Conservation (phyloP, 1,140 invertebrate species). For the Caenorhabditis inopinata region DNA sequence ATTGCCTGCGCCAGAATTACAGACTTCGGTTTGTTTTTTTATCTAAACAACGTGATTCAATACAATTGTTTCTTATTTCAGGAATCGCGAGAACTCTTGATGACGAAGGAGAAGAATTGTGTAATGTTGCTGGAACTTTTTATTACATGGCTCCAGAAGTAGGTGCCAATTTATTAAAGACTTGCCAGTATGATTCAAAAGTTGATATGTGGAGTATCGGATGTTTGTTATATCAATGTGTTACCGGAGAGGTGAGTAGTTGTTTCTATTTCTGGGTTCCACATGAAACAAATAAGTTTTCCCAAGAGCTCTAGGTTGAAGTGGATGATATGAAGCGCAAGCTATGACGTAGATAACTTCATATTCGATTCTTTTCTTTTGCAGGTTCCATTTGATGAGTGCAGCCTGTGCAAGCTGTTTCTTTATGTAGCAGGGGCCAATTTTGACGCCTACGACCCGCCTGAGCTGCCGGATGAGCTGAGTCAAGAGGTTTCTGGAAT, state of each 20-base stretch:
- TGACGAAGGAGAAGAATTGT: conserved; percentile 50
- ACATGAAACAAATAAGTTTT: no score
- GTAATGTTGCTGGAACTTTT: conserved; percentile 64
- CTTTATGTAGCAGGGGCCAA: conserved; percentile 58
- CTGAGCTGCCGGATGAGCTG: conserved; percentile 56
- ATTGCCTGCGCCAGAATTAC: conserved; percentile 59
- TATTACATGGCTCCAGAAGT: conserved; percentile 64
- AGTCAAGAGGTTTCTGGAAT: conserved; percentile 42
- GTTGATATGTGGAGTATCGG: conserved; percentile 65
- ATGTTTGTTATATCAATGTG: conserved; percentile 59
- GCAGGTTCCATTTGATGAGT: conserved; percentile 61
- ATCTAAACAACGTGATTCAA: background rate
- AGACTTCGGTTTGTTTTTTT: conserved; percentile 56
- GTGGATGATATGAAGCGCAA: background rate
- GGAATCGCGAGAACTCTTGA: conserved; percentile 45
- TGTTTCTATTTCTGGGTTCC: background rate
- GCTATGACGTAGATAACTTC: background rate
- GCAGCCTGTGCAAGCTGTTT: conserved; percentile 60
- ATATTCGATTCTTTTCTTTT: conserved; percentile 40
- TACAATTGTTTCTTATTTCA: conserved; percentile 11
- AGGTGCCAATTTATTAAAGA: conserved; percentile 59
- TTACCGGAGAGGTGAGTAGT: conserved; percentile 55
- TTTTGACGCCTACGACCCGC: conserved; percentile 62
- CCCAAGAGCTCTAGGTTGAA: background rate
- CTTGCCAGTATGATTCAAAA: conserved; percentile 55